A percentile compares a stretch with the other conserved stretches of the same genome.
Conservation (phyloP, 2,888 invertebrate species). For the Prostheceraeus crozeri region DNA sequence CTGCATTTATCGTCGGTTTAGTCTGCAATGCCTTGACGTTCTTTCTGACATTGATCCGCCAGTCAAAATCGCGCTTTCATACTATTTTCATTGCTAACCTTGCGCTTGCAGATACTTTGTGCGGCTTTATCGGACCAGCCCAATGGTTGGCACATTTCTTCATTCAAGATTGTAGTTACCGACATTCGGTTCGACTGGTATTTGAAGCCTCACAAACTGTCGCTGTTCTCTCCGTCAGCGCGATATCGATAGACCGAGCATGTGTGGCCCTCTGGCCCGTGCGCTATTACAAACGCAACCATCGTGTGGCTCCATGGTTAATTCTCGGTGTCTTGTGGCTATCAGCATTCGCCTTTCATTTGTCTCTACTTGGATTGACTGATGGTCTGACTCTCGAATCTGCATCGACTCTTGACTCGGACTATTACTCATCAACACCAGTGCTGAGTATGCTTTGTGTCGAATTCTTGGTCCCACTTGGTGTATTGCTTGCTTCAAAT, state of each 20-base stretch:
- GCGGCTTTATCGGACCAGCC: slow-evolving; percentile 3
- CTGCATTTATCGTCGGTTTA: too few species aligned
- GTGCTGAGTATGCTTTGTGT: too few species aligned
- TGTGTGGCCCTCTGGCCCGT: slow-evolving; percentile 30
- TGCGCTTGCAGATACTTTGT: slow-evolving; percentile 27
- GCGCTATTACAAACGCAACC: slow-evolving; percentile 26
- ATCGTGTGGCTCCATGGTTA: slow-evolving; percentile 12
- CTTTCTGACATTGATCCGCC: slow-evolving; percentile 23
- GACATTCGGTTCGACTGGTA: neutral
- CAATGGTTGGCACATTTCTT: slow-evolving; percentile 24
- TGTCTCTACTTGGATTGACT: too few species aligned
- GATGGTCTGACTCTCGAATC: too few species aligned
- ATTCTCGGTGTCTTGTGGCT: neutral
- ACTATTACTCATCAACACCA: too few species aligned
- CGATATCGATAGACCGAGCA: slow-evolving; percentile 16
- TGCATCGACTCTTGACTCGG: too few species aligned
- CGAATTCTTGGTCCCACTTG: too few species aligned
- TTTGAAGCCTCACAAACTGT: slow-evolving; percentile 16
- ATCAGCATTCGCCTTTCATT: neutral
- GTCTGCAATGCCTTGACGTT: slow-evolving; percentile 22
- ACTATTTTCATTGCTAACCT: slow-evolving; percentile 30
- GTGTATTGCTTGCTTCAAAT: too few species aligned
- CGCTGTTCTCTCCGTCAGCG: slow-evolving; percentile 21
- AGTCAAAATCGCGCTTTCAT: slow-evolving; percentile 23
- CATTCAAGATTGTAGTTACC: neutral